phyloP scores from a whole-genome alignment of 2,113 vertebrate species.

The Tauraco erythrolophus region DNA sequence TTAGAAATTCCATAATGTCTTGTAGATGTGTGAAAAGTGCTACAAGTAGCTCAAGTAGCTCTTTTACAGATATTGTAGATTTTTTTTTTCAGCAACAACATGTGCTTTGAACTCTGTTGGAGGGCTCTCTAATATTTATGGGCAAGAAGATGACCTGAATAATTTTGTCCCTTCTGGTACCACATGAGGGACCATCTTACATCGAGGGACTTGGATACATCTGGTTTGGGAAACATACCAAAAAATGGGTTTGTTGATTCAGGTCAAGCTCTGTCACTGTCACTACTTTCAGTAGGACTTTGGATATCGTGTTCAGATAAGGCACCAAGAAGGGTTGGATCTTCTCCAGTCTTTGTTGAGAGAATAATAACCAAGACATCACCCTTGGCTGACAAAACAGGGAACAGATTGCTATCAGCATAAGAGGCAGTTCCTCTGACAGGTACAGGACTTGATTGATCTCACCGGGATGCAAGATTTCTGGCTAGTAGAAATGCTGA shows the following conservation, averaged over 20 bases:
- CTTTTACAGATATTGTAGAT: neutral
- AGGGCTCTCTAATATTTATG: neutral
- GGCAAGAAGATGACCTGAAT: neutral
- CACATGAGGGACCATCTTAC: neutral
- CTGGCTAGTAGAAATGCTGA: neutral
- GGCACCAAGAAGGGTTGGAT: constrained; percentile 20
- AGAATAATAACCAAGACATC: constrained; percentile 30
- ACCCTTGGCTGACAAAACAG: neutral
- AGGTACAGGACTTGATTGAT: neutral
- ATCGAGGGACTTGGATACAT: neutral
- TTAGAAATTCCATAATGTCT: neutral
- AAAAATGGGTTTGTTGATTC: neutral
- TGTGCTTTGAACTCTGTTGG: constrained; percentile 37
- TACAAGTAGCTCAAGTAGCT: neutral
- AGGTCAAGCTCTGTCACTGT: neutral
- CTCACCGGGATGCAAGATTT: neutral
- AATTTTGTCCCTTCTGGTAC: neutral
- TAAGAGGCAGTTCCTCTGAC: neutral
- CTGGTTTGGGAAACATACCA: neutral
- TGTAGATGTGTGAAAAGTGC: neutral
- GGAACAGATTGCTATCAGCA: neutral
- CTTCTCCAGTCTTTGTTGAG: constrained; percentile 8
- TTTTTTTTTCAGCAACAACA: neutral
- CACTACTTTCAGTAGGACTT: neutral
- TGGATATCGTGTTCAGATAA: constrained; percentile 7